phyloP scores from a whole-genome alignment of 2,888 invertebrate species.

The Gandaritis pyraliata region DNA sequence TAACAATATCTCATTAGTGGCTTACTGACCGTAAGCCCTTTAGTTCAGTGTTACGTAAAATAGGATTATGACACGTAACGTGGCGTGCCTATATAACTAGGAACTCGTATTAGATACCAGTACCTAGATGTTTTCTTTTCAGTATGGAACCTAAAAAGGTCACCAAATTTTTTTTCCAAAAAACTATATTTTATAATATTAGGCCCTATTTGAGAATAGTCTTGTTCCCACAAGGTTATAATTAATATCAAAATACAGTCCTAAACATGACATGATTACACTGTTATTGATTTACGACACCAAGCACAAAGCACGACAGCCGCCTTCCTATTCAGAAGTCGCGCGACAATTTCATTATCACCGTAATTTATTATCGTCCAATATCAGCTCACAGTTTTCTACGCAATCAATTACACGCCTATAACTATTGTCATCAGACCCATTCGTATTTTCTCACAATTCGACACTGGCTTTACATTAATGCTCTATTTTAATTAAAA shows the following conservation, averaged over 20 bases:
- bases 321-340: slow-evolving; percentile 52
- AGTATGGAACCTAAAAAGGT: too few species aligned
- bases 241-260: background rate
- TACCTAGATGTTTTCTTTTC: too few species aligned
- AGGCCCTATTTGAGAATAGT: too few species aligned
- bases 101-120: too few species aligned
- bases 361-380: slow-evolving; percentile 61
- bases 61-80: slow-evolving; percentile 39
- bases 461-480: slow-evolving; percentile 64
- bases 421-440: slow-evolving; percentile 54
- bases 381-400: slow-evolving; percentile 51
- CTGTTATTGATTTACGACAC: slow-evolving; percentile 40
- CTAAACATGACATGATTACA: slow-evolving; percentile 38
- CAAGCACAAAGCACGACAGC: slow-evolving; percentile 47
- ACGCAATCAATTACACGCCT: slow-evolving; percentile 74
- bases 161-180: too few species aligned
- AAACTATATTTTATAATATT: too few species aligned
- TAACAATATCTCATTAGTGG: slow-evolving; percentile 37
- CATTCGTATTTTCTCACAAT: slow-evolving; percentile 51
- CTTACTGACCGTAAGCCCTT: slow-evolving; percentile 37
- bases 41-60: slow-evolving; percentile 43
- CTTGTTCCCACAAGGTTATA: background rate
- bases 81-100: slow-evolving; percentile 13
- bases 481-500: slow-evolving; percentile 80
- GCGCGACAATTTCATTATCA: slow-evolving; percentile 66